Conservation (phyloP, 92 coral and sea anemone species). For the Zoanthus sansibaricus region DNA sequence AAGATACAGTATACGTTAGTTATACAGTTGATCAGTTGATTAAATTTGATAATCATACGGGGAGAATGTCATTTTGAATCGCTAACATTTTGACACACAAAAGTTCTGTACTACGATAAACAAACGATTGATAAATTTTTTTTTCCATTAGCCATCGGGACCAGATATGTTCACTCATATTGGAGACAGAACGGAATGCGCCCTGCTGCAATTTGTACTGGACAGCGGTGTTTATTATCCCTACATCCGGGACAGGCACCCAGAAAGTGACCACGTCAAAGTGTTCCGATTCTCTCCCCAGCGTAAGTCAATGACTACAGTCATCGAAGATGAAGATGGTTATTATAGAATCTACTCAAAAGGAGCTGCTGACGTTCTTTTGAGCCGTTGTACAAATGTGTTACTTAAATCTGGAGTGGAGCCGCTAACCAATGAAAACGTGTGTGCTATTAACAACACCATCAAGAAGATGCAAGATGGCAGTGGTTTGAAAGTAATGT, state of each 20-base stretch:
- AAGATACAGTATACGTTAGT: too few species aligned
- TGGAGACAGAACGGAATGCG: constrained; percentile 93
- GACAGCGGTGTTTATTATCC: constrained; percentile 80
- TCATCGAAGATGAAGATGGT: constrained; percentile 52
- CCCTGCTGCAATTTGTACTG: constrained; percentile 75
- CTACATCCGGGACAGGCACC: constrained; percentile 69
- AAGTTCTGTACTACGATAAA: too few species aligned
- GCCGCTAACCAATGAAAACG: constrained; percentile 64
- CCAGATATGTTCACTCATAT: constrained; percentile 55
- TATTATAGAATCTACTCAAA: constrained; percentile 69
- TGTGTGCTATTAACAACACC: constrained; percentile 41
- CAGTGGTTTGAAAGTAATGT: constrained; percentile 86
- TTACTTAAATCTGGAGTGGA: constrained; percentile 72
- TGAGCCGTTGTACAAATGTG: constrained; percentile 70
- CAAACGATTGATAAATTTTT: too few species aligned
- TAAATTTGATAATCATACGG: too few species aligned
- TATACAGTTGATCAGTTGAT: too few species aligned
- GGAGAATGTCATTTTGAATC: too few species aligned
- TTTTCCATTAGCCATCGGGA: constrained; percentile 55
- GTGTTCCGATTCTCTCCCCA: constrained; percentile 80
- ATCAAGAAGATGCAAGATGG: constrained; percentile 73
- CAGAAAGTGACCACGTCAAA: constrained; percentile 69
- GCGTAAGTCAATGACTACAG: constrained; percentile 83
- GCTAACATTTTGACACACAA: too few species aligned
- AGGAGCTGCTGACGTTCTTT: constrained; percentile 84